Evolutionary conservation across 2,113 vertebrate species (phyloP).

Genomic region (Nematolebias whitei): DNA sequence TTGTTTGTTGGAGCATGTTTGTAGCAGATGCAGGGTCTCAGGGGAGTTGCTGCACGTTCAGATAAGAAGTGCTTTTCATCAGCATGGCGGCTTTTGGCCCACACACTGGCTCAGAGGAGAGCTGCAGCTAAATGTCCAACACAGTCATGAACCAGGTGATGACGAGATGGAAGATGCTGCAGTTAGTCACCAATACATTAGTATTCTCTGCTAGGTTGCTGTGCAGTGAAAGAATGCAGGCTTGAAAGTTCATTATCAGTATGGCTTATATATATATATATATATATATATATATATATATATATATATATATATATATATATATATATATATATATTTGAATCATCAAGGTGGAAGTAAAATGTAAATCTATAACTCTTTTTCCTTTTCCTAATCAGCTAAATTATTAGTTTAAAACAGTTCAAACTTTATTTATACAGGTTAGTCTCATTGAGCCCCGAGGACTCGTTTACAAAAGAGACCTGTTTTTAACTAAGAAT

Average conservation of each 20-base stretch:
- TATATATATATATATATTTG: too few species aligned
- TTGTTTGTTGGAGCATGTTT: constrained; percentile 14
- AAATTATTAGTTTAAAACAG: too few species aligned
- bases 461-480: too few species aligned
- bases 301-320: too few species aligned
- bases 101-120: constrained; percentile 14
- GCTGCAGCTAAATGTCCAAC: constrained; percentile 42
- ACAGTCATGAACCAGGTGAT: constrained; percentile 65
- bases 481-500: too few species aligned
- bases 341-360: background rate
- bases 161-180: constrained; percentile 38
- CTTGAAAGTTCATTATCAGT: constrained; percentile 7
- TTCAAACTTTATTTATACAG: too few species aligned
- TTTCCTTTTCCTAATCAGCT: background rate
- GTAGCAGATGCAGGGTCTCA: constrained; percentile 28
- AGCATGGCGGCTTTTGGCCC: constrained; percentile 1
- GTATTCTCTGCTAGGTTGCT: constrained; percentile 29
- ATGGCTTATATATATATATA: too few species aligned
- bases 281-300: too few species aligned
- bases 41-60: constrained; percentile 30
- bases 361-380: background rate
- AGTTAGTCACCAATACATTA: constrained; percentile 30
- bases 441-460: too few species aligned
- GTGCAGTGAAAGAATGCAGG: constrained; percentile 17
- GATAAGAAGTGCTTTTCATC: constrained; percentile 53